These are phyloP conservation scores for Pheosia tremula DNA, from an alignment of 2,888 invertebrate species.

Conservation along the genomic window DNA sequence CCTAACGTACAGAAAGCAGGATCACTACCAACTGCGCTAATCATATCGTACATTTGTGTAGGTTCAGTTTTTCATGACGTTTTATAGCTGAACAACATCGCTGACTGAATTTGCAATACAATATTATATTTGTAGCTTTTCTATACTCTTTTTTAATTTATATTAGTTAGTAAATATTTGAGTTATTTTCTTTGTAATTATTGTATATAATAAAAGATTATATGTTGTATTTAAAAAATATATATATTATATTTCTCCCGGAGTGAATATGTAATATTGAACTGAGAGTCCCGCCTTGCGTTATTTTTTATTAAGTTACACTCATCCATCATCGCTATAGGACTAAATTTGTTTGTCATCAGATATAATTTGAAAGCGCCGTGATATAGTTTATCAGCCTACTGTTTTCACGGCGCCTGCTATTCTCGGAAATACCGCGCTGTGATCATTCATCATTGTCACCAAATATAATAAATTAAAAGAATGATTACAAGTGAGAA, in stretches of 20 bases:
- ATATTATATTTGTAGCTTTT: too few species aligned
- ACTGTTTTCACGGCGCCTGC: background rate
- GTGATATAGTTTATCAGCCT: conserved; percentile 1
- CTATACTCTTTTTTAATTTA: too few species aligned
- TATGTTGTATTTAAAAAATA: background rate
- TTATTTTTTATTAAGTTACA: background rate
- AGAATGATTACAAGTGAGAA: too few species aligned
- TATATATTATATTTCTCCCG: background rate
- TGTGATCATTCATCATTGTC: background rate
- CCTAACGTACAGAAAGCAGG: too few species aligned
- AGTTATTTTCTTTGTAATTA: too few species aligned
- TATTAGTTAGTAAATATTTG: too few species aligned
- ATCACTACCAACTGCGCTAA: too few species aligned
- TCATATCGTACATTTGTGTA: too few species aligned
- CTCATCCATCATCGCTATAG: background rate
- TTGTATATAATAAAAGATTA: too few species aligned
- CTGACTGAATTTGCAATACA: too few species aligned
- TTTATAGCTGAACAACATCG: too few species aligned
- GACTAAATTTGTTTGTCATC: conserved; percentile 5
- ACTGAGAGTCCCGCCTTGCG: background rate
- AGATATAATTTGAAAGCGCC: conserved; percentile 3
- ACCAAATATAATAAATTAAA: background rate
- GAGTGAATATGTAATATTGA: background rate
- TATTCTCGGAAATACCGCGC: background rate
- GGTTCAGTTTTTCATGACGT: too few species aligned